These are phyloP conservation scores for Argynnis bischoffii DNA, from an alignment of 2,888 invertebrate species.

Conservation along the genomic window DNA sequence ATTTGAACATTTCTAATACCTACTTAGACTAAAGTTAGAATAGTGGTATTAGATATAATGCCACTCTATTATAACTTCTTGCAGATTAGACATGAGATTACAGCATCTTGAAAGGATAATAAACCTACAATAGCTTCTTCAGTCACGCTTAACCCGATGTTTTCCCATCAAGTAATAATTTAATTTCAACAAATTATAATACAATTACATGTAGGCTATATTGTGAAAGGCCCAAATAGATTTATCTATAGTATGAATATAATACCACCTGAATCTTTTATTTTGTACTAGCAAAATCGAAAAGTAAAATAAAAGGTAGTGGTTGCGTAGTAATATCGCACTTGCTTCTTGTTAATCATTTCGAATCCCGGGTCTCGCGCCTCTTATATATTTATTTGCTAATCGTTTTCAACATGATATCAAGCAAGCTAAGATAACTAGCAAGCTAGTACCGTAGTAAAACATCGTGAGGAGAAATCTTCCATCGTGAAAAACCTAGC, in stretches of 20 bases:
- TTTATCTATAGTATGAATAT: background rate
- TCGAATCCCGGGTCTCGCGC: too few relatives aligned
- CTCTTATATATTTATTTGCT: too few relatives aligned
- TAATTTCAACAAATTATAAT: constrained; percentile 11
- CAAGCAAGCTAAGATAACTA: too few relatives aligned
- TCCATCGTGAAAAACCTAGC: too few relatives aligned
- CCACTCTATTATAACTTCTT: constrained; percentile 26
- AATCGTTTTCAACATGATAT: too few relatives aligned
- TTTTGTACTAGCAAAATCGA: too few relatives aligned
- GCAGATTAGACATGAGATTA: constrained; percentile 32
- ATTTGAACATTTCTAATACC: background rate
- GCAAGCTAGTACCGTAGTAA: too few relatives aligned
- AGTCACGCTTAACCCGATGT: constrained; percentile 29
- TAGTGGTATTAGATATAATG: constrained; percentile 18
- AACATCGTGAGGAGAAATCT: too few relatives aligned
- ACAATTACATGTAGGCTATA: background rate
- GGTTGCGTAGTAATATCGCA: too few relatives aligned
- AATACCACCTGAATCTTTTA: too few relatives aligned
- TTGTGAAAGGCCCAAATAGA: constrained; percentile 1
- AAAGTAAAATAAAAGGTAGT: too few relatives aligned
- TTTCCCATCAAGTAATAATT: constrained; percentile 19
- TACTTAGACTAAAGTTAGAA: background rate
- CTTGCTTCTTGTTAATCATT: too few relatives aligned
- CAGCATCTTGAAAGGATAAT: constrained; percentile 36
- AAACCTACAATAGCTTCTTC: constrained; percentile 32